Conservation (phyloP, 2,797 vertebrate genomes). For the Antennarius maculatus region DNA sequence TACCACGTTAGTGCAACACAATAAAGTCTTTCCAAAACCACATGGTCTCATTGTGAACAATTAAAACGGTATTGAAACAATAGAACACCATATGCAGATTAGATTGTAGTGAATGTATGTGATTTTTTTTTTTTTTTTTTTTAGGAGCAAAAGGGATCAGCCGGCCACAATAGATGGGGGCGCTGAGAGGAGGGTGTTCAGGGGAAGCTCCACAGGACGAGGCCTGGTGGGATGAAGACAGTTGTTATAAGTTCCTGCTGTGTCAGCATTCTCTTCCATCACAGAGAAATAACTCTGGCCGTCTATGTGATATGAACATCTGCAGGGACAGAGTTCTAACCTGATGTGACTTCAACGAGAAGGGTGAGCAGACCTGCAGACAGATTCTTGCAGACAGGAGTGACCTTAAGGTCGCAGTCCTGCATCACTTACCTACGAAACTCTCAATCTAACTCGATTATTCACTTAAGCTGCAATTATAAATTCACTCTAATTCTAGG, state of each 20-base stretch:
- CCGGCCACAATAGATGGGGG: conserved; percentile 20
- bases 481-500: not conserved
- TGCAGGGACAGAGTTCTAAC: conserved; percentile 20
- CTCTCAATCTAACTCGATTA: conserved; percentile 5
- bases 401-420: conserved; percentile 51
- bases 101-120: conserved; percentile 34
- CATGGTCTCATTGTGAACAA: not conserved
- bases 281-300: conserved; percentile 43
- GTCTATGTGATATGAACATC: conserved; percentile 25
- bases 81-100: conserved; percentile 1
- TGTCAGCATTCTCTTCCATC: conserved; percentile 63
- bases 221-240: conserved; percentile 49
- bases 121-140: conserved; percentile 21
- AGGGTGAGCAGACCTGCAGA: conserved; percentile 16
- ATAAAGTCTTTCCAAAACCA: conserved; percentile 74
- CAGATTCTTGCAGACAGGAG: not conserved
- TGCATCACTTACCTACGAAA: conserved; percentile 23
- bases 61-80: too few relatives aligned
- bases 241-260: conserved; percentile 66
- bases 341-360: conserved; percentile 6
- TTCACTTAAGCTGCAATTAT: conserved; percentile 13
- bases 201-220: conserved; percentile 27
- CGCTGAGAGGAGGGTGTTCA: conserved; percentile 13
- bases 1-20: conserved; percentile 65
- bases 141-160: conserved; percentile 42